Evolutionary conservation across 2,888 invertebrate genomes (phyloP).

Genomic region (Drosophila rellima): DNA sequence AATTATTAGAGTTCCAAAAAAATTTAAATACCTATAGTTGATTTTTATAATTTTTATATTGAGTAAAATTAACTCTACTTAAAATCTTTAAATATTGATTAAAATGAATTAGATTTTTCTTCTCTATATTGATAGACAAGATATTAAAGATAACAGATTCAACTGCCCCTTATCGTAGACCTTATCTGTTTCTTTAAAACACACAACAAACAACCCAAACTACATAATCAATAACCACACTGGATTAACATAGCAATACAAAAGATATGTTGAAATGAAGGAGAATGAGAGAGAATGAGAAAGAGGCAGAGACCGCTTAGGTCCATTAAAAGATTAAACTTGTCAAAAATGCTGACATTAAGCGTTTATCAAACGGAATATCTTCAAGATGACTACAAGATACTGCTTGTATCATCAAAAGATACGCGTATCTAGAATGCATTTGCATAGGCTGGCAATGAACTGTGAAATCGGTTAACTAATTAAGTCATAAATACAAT

Average conservation of each 20-base stretch:
- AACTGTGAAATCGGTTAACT: constrained; percentile 58
- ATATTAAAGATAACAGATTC: neutral
- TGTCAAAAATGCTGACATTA: constrained; percentile 31
- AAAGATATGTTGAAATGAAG: constrained; percentile 2
- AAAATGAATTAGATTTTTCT: neutral
- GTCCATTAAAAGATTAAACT: constrained; percentile 46
- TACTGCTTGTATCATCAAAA: constrained; percentile 7
- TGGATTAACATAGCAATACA: constrained; percentile 35
- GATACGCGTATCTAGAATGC: constrained; percentile 13
- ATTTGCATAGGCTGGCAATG: constrained; percentile 45
- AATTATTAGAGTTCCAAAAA: no score
- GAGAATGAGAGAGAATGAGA: neutral
- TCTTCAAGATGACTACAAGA: constrained; percentile 13
- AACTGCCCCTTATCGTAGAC: neutral
- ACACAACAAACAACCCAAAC: constrained; percentile 1
- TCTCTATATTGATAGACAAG: neutral
- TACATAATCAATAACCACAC: constrained; percentile 25
- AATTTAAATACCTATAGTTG: no score
- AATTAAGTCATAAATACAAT: constrained; percentile 54
- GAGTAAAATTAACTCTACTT: no score
- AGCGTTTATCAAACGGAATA: constrained; percentile 20
- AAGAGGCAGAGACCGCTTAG: constrained; percentile 4
- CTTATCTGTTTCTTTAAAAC: constrained; percentile 1
- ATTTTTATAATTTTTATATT: no score
- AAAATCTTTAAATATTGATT: no score